Base-by-base conservation (phyloP, 92 coral and sea anemone species). In the Phenganax stokvisi region DNA sequence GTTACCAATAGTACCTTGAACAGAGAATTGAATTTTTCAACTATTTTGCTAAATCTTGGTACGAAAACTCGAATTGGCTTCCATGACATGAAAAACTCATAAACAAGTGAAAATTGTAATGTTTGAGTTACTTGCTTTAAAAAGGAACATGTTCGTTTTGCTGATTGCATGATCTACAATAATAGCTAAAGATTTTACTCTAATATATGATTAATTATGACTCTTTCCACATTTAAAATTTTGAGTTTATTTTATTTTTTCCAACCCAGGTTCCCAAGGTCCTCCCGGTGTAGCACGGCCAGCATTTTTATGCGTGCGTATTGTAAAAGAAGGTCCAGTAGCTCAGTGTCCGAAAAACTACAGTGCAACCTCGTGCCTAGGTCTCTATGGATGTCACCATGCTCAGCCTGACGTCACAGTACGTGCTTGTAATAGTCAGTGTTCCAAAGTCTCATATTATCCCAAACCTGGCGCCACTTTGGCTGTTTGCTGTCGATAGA, bases 351-450 rank as follows among this genome's bases (percentile, higher is more conserved):
- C 78, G 10, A 6, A 30, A 5, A 60, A 60, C 2, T 73, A 73
- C 30, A 73, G 78, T 28, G 78, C 78, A 0, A 73, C 78, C 20
- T 73, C 78, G 6, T 73, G 78, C 27, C 56, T 73, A 3, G 78
- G 78, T 53, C 17, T 73, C 11, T 30, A 73, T 29, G 78, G 78
- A 54, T 73, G 78, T 73, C 78, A 60, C 17, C 8, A 51, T 73
- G 78, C 57, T 16, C 28, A 73, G 12, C 78, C 78, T 12, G 78
- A 73, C 13, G 62, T 73, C 30, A 73, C 78, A 10, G 78, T 73
- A 16, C 53, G 28, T 12, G 60, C 78, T 16, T 73, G 78, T 54
- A 51, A 73, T 28, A 73, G 78, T 20, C 16, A 30, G 78, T 73
- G 78, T 73, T 60, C 78, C 27, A 73, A 54, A 28, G 54, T 56